These are phyloP conservation scores for Neolamprologus sp. DNA, from an alignment of 2,113 vertebrate genomes.

Conservation along the genomic window DNA sequence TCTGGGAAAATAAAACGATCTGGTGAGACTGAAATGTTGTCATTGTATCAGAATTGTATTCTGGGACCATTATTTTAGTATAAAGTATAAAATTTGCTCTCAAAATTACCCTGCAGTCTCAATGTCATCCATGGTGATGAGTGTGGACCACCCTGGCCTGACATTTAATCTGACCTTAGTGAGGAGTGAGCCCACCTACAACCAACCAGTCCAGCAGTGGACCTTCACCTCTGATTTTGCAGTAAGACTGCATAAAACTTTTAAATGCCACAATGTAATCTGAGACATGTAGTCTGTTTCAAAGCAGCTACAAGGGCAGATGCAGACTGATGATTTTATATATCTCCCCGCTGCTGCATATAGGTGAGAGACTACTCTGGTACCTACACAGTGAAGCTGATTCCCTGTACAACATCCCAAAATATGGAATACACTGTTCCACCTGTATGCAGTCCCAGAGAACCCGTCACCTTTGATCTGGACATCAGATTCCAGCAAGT, in stretches of 20 bases:
- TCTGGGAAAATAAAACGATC: conserved; percentile 8
- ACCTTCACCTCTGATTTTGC: conserved; percentile 89
- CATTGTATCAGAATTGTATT: background rate
- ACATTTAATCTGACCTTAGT: conserved; percentile 85
- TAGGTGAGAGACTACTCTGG: conserved; percentile 95
- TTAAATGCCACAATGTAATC: background rate
- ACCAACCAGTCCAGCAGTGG: conserved; percentile 89
- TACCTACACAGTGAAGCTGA: conserved; percentile 80
- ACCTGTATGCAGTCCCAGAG: conserved; percentile 82
- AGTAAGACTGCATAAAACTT: conserved; percentile 62
- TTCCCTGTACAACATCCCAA: conserved; percentile 79
- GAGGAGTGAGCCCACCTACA: conserved; percentile 82
- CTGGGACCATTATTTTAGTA: background rate
- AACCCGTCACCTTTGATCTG: conserved; percentile 83
- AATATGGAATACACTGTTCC: conserved; percentile 81
- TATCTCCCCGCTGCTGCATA: background rate
- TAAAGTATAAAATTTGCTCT: background rate
- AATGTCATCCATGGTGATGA: conserved; percentile 79
- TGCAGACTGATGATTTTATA: background rate
- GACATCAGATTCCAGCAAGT: conserved; percentile 97
- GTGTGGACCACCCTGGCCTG: conserved; percentile 78
- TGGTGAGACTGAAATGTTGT: conserved; percentile 64
- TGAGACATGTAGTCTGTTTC: background rate
- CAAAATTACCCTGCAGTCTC: conserved; percentile 62
- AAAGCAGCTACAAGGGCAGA: background rate